Evolutionary conservation across 2,888 invertebrate species (phyloP), one percentile per base, ranked within the genome.

Genomic region (Argyra leucocephala): DNA sequence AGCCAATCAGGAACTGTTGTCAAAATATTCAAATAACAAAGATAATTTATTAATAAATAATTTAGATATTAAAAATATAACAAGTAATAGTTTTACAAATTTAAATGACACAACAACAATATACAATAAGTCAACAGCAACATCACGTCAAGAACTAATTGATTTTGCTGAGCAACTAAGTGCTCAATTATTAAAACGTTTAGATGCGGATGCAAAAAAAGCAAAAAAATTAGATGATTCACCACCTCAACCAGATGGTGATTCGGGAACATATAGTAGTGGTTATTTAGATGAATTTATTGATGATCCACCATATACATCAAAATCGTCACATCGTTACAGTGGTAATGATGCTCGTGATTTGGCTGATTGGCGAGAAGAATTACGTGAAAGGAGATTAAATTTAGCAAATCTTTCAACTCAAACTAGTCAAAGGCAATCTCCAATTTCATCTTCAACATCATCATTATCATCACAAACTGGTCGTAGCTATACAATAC

Each of bases 91-190:
- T 61, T 24, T 22, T 22, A 58, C 22, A 22, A 22, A 22, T 26
- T 26, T n/a, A 61, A 61, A 26, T 24, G 24, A 61, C 3, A 26
- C 24, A 24, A n/a, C 10, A 31, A 61, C 57, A 22, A 64, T 63
- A 37, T 22, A 36, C 21, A 65, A 63, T 23, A 62, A 31, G 61
- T 1, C 23, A 23, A 12, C 62, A 24, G 48, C 10, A 22, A 31
- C 31, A 61, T 24, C 62, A 31, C 83, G 84, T 68, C 85, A 85
- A 72, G 88, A 90, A 74, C 81, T 91, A 68, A 87, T 87, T 2
- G 89, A 90, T 72, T 90, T 91, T 72, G 90, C 91, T 1, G 91
- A 91, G 74, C 87, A 88, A 74, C 80, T 91, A n/a, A 89, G 89
- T 74, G 90, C 90, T 74, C 90, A 90, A 75, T 80, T 92, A 67